Base-by-base conservation (phyloP, 2,888 invertebrate genomes). In the Drosophila nigricruria region DNA sequence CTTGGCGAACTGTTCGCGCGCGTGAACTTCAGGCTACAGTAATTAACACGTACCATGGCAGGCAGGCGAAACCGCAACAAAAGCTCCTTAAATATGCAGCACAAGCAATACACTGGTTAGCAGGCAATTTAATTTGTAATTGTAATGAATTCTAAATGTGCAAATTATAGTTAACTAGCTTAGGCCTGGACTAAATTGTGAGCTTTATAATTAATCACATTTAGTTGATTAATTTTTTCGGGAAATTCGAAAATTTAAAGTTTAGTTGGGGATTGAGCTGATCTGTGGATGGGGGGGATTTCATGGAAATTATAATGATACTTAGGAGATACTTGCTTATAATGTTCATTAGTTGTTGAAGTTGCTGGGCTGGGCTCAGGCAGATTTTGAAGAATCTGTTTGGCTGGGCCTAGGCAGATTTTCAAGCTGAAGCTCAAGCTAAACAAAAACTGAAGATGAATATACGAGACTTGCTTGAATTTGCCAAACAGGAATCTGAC, bases 31-130 rank as follows among this genome's bases (percentile, higher is more conserved):
- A 16, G 47, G 47, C 59, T 23, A 32, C 47, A 61, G 70, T 74
- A 88, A 82, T 83, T 86, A 86, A 79, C 86, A 79, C 88, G 74
- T 77, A 47, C 50, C 63, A 45, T 43, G 70, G 50, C 54, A 38
- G 67, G 60, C 20, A 38, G 67, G 63, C 20, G 49, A 49, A 70
- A 61, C 77, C 74, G 58, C 77, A 58, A 25, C 47, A 64, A 77
- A 30, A 34, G 65, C 67, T 67, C 45, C 45, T 86, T 65, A 73
- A 74, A 72, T 73, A 74, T 82, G 75, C 84, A 63, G 34, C 14
- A 10, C 23, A 47, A 23, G 8, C 34, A 10, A 36, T 42, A 56
- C 42, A 23, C 25, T n/a, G 25, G n/a, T n/a, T 40, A 56, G 36
- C 23, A 20, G 18, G 4, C 20, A 56, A 38, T 60, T 38, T 43